Evolutionary conservation across 2,888 invertebrate genomes (phyloP), one percentile per base, ranked within the genome.

Genomic region (Stenchaetothrips biformis): DNA sequence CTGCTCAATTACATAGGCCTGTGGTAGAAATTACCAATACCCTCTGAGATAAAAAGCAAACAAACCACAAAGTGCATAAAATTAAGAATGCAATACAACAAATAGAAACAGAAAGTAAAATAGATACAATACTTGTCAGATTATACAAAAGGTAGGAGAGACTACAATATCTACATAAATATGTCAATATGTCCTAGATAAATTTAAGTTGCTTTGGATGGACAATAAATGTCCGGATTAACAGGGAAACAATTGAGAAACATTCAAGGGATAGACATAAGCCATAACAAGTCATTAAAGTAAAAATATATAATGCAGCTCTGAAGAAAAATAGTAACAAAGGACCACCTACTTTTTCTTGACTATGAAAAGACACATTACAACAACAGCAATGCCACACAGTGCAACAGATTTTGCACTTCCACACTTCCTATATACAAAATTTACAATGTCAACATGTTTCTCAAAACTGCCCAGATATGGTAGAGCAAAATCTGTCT

Each of bases 331-430:
- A 53, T 53, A 53, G 18, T 11, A 13, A 53, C 11, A 18, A 8
- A 4, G 53, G 16, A 53, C 53, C 6, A 74, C 67, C 11, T 74
- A 74, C 11, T 74, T 74, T 25, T 74, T 74, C 21, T 25, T 11
- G 8, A 25, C 25, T 25, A 74, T 11, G 25, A 74, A 25, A 7
- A 74, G 25, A 25, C 25, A 74, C 11, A 74, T 74, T 11, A 74
- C 7, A 74, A 74, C 67, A 25, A 25, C 67, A 74, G 67, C 67
- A 74, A 74, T 74, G 67, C 67, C 25, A 74, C 67, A 74, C 25
- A 74, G 21, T 74, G 67, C 25, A 74, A 74, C 67, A 74, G 67
- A 25, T 74, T 74, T 74, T 74, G 67, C 21, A 74, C 67, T 74
- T 25, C 67, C 67, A 74, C 11, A 74, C 25, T 74, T 74, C 7